Percentiles rank a stretch among this genome's conserved stretches.
phyloP scores from a whole-genome alignment of 1,140 invertebrate genomes.

The Drosophila ambigua region DNA sequence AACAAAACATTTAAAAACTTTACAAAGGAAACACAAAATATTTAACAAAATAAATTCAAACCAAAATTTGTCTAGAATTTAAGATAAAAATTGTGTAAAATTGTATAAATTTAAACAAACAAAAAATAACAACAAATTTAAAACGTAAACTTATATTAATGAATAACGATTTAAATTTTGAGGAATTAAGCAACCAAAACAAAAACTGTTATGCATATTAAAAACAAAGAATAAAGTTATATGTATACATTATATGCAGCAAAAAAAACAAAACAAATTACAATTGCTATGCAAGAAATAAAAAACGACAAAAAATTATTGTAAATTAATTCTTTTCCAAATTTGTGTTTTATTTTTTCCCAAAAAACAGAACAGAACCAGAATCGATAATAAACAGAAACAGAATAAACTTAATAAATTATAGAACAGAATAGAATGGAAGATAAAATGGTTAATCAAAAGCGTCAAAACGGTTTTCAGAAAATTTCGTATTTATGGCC shows the following conservation, averaged over 20 bases:
- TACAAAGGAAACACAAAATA: constrained; percentile 25
- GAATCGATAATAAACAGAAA: constrained; percentile 39
- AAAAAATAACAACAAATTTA: constrained; percentile 30
- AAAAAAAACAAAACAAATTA: constrained; percentile 45
- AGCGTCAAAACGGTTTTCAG: constrained; percentile 77
- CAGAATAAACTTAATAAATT: constrained; percentile 18
- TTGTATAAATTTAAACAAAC: constrained; percentile 61
- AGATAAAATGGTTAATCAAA: constrained; percentile 67
- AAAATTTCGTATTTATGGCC: constrained; percentile 77
- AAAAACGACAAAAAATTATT: constrained; percentile 56
- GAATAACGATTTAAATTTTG: constrained; percentile 50
- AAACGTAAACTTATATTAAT: constrained; percentile 45
- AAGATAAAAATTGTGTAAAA: constrained; percentile 65
- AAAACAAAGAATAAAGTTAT: constrained; percentile 53
- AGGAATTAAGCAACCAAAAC: constrained; percentile 47
- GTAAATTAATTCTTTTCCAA: constrained; percentile 60
- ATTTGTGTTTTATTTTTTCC: constrained; percentile 67
- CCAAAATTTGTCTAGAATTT: constrained; percentile 66
- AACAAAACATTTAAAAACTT: constrained; percentile 5
- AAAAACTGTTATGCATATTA: constrained; percentile 72
- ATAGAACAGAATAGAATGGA: constrained; percentile 29
- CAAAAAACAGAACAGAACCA: constrained; percentile 23
- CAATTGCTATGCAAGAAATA: constrained; percentile 72
- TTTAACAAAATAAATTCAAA: constrained; percentile 62
- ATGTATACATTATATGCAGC: constrained; percentile 66